Percentiles rank a stretch among this genome's conserved stretches.
phyloP scores from a whole-genome alignment of 2,888 invertebrate species.

The Melanostoma scalare region DNA sequence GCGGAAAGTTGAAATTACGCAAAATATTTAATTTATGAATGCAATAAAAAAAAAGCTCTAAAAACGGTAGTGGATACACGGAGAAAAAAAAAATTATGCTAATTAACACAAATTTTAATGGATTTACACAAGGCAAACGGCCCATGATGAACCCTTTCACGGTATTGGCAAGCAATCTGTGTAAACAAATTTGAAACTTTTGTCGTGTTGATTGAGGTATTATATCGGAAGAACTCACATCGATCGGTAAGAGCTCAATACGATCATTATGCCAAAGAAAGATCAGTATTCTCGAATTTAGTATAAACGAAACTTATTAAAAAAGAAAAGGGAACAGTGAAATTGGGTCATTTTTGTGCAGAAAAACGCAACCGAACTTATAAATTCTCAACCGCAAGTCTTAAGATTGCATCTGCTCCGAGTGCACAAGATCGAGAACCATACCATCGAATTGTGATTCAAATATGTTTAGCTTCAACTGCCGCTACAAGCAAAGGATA shows the following conservation, averaged over 20 bases:
- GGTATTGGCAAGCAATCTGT: conserved; percentile 34
- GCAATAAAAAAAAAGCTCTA: conserved; percentile 8
- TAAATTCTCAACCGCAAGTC: conserved; percentile 11
- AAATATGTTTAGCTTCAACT: too few species aligned
- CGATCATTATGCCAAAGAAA: neutral
- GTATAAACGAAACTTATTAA: neutral
- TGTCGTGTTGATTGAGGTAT: neutral
- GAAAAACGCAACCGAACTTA: conserved; percentile 18
- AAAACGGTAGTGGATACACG: conserved; percentile 18
- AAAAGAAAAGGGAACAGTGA: conserved; percentile 6
- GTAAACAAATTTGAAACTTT: conserved; percentile 16
- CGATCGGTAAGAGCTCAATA: conserved; percentile 7
- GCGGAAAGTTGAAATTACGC: conserved; percentile 27
- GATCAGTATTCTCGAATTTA: neutral
- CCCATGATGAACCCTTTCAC: conserved; percentile 4
- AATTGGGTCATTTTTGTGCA: conserved; percentile 40
- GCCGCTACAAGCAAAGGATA: too few species aligned
- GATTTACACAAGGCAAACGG: conserved; percentile 45
- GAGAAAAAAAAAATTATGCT: conserved; percentile 46
- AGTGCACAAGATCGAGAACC: neutral
- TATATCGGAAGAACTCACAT: conserved; percentile 12
- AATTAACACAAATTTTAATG: conserved; percentile 30
- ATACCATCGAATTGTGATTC: too few species aligned
- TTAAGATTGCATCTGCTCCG: neutral
- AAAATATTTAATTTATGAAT: conserved; percentile 31